Evolutionary conservation across 2,888 invertebrate species (phyloP).

Genomic region (Eremobia ochroleuca): DNA sequence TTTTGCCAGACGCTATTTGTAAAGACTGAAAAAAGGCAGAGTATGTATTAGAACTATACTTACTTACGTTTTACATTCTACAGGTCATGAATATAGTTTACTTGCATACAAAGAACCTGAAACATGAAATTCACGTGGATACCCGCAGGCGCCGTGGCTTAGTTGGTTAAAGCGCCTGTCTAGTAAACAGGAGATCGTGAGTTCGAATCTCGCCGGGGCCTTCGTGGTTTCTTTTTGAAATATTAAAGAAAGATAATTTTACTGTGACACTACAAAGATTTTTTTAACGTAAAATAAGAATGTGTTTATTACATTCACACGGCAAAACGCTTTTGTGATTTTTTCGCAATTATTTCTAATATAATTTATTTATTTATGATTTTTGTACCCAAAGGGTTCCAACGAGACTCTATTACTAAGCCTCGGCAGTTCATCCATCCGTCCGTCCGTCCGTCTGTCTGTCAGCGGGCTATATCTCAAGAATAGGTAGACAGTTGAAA

Average conservation of each 20-base stretch:
- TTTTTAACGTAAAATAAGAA: not conserved
- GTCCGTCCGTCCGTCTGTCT: too few species aligned
- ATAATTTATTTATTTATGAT: too few species aligned
- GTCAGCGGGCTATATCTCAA: too few species aligned
- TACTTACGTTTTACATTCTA: not conserved
- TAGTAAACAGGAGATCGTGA: constrained; percentile 90
- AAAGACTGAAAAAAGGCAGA: not conserved
- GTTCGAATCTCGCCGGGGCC: constrained; percentile 90
- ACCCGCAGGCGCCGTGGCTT: constrained; percentile 86
- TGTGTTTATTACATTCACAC: not conserved
- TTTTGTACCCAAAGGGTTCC: too few species aligned
- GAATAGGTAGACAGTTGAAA: too few species aligned
- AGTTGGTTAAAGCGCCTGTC: constrained; percentile 90
- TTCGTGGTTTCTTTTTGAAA: constrained; percentile 41
- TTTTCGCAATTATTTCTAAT: not conserved
- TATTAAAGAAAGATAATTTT: not conserved
- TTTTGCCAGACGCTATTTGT: not conserved
- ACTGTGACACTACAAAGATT: not conserved
- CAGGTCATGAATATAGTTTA: not conserved
- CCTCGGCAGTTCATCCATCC: too few species aligned
- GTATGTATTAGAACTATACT: not conserved
- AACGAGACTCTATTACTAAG: too few species aligned
- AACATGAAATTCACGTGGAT: rapidly evolving
- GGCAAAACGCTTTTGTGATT: not conserved
- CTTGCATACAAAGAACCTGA: not conserved